Percentiles rank a stretch among this genome's conserved stretches.
phyloP scores from a whole-genome alignment of 2,888 invertebrate species.

The Dusona sp. region DNA sequence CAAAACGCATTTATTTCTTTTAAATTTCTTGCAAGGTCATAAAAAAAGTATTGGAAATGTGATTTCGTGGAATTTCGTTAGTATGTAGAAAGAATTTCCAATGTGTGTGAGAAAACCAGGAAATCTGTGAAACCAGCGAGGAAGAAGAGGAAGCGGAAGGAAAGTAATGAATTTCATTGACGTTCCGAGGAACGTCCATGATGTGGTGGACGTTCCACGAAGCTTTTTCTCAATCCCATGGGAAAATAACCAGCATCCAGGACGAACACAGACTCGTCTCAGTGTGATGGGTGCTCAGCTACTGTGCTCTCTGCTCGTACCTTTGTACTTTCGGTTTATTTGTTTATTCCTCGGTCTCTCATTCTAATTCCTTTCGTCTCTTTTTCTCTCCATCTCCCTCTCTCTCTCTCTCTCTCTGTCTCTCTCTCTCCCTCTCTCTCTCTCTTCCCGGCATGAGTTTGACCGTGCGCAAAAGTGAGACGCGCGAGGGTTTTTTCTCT shows the following conservation, averaged over 20 bases:
- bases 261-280: conserved; percentile 58
- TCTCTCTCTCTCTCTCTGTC: not conserved
- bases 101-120: not conserved
- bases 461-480: conserved; percentile 37
- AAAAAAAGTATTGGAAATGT: conserved; percentile 2
- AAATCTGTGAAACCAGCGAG: conserved; percentile 39
- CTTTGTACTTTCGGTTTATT: conserved; percentile 68
- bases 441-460: conserved; percentile 4
- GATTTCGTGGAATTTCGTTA: not conserved
- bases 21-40: not conserved
- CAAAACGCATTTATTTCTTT: not conserved
- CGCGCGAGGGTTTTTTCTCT: conserved; percentile 50
- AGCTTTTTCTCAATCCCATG: conserved; percentile 65
- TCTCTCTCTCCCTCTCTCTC: not conserved
- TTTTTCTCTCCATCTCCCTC: not conserved
- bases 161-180: conserved; percentile 68
- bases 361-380: conserved; percentile 1
- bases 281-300: conserved; percentile 29
- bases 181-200: conserved; percentile 31
- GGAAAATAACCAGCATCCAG: conserved; percentile 48
- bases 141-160: conserved; percentile 28
- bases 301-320: conserved; percentile 47
- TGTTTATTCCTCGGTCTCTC: conserved; percentile 57
- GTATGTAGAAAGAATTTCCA: not conserved
- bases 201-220: conserved; percentile 36